Evolutionary conservation across 2,113 vertebrate genomes (phyloP), one percentile per base, ranked within the genome.

Genomic region (Setophaga kirtlandii): DNA sequence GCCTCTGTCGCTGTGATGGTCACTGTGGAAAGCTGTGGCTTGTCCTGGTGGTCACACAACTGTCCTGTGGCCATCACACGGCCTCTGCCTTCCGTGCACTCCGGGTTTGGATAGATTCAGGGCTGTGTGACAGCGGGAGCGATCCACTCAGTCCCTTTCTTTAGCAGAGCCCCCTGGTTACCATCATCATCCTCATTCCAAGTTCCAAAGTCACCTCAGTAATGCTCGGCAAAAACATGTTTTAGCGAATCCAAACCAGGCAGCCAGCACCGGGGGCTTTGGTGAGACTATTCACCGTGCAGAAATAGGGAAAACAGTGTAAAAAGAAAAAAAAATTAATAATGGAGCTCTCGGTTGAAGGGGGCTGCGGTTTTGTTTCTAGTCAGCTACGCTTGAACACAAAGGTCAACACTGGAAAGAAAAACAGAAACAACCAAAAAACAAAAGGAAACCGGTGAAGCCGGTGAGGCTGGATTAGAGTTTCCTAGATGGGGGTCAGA

Each of bases 401-500:
- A 62, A 67, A 94, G 85, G n/a, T 89, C 83, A 84, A 30, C 4
- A 0, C 11, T 2, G 8, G 81, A 3, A n/a, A 53, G 35, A 25
- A 65, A 70, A 70, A 0, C 42, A 67, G 39, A 41, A 73, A 11
- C 9, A 35, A 27, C 15, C 27, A 4, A 27, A 56, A 56, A 68
- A 12, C 65, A 81, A 71, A 79, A 46, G 37, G 28, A 15, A 95
- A 67, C 18, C 74, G 56, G 77, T 75, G 92, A 84, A 53, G 84
- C 53, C 53, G 42, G 58, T 37, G 58, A 77, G 90, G 69, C 59
- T 85, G 94, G 83, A 88, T 96, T 95, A 85, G 86, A 65, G 37
- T 83, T 81, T 67, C 78, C 15, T 30, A 68, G 83, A 67, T 65
- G 77, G 71, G 91, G 85, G 88, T 96, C 96, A 96, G 93, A 83